phyloP scores from a whole-genome alignment of 2,888 invertebrate species.

The Nomada hirtipes region DNA sequence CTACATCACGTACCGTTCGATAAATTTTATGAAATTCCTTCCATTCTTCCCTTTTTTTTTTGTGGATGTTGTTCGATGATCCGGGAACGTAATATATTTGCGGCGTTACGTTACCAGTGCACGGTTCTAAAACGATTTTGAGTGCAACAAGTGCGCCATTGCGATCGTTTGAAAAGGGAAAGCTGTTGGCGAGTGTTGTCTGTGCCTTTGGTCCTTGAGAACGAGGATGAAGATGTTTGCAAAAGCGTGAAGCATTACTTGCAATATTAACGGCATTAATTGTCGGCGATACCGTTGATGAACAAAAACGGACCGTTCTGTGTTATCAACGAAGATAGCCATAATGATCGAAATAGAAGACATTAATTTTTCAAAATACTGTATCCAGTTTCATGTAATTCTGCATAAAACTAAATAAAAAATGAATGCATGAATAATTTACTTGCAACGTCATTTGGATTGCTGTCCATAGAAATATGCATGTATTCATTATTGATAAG shows the following conservation, averaged over 20 bases:
- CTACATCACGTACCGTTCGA: not conserved
- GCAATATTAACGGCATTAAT: too few species aligned
- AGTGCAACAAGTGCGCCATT: slow-evolving; percentile 27
- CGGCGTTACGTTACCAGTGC: slow-evolving; percentile 43
- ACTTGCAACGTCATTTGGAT: too few species aligned
- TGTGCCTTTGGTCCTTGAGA: slow-evolving; percentile 27
- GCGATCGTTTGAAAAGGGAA: slow-evolving; percentile 68
- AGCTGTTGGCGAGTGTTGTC: slow-evolving; percentile 57
- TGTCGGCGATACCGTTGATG: slow-evolving; percentile 13
- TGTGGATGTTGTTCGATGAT: slow-evolving; percentile 11
- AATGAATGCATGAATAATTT: too few species aligned
- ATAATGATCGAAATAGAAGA: too few species aligned
- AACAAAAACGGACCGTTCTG: not conserved
- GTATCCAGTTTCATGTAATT: too few species aligned
- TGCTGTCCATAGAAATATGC: too few species aligned
- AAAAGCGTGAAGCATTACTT: slow-evolving; percentile 17
- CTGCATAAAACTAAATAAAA: too few species aligned
- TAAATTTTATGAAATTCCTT: not conserved
- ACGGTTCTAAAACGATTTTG: slow-evolving; percentile 39
- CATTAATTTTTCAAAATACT: too few species aligned
- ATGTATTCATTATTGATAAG: too few species aligned
- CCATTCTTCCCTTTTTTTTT: too few species aligned
- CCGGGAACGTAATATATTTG: slow-evolving; percentile 51
- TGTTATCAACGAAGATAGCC: too few species aligned
- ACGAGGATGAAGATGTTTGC: slow-evolving; percentile 26